Base-by-base conservation (phyloP, 2,113 vertebrate genomes). In the Gadus chalcogrammus region DNA sequence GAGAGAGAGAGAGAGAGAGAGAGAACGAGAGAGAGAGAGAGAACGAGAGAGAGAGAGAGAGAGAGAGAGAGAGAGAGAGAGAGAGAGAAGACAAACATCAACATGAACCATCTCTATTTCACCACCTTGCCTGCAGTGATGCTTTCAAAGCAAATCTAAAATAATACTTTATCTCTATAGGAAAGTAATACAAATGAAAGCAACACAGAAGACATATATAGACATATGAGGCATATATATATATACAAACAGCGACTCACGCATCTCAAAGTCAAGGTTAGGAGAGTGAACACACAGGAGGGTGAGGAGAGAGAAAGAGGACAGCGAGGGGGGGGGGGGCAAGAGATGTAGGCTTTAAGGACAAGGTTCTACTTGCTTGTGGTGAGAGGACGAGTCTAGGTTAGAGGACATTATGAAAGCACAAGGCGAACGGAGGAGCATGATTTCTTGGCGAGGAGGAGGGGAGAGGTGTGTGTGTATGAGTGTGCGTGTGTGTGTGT, bases 391-490 rank as follows among this genome's bases (percentile, higher is more conserved):
- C 61, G 42, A 73, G 63, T 77, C 68, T 87, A 77, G 74, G 82
- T 75, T 85, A 79, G 79, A 83, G 87, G 81, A 77, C 72, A 90
- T 83, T 64, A 89, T 85, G 88, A 72, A 81, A 73, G 73, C 48
- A 65, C 52, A 71, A 31, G 68, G 77, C 72, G 79, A 82, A 75
- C 31, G 66, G 71, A 58, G 71, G 53, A 82, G 82, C 86, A 90
- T 87, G 84, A 90, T 89, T 88, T 89, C 87, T 88, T 87, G 78
- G 83, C 74, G 73, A 83, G 67, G 76, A 15, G 76, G 69, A 71
- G 68, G 55, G n/a, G 55, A 16, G 55, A 55, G 53, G 42, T 48
- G 42, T 48, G 42, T 48, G 5, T 48, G 42, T 48, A 9, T 48
- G 42, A 11, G 42, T 48, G 42, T 48, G 42, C 12, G 6, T 7